Evolutionary conservation across 2,888 invertebrate species (phyloP).

Genomic region (Pycnomerus fuliginosus): DNA sequence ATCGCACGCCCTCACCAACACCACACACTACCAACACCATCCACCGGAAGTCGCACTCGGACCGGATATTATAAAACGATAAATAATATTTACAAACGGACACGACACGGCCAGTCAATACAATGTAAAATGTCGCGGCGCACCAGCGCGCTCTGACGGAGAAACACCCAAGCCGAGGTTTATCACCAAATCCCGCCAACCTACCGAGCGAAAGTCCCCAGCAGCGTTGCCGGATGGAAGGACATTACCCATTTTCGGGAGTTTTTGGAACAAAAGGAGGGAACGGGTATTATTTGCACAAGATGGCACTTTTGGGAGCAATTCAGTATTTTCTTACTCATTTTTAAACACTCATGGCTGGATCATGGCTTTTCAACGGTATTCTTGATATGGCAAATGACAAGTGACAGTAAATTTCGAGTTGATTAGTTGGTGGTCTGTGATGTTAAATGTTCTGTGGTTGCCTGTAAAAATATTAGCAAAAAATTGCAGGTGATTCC

Average conservation of each 20-base stretch:
- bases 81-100: slow-evolving; percentile 66
- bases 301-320: too few relatives aligned
- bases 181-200: slow-evolving; percentile 17
- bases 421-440: too few relatives aligned
- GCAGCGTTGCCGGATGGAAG: not conserved
- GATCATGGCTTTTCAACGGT: too few relatives aligned
- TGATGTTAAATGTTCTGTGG: too few relatives aligned
- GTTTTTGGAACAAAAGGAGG: not conserved
- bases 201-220: not conserved
- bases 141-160: slow-evolving; percentile 55
- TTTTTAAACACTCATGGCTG: too few relatives aligned
- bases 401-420: too few relatives aligned
- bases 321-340: too few relatives aligned
- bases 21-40: slow-evolving; percentile 42
- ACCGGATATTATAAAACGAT: slow-evolving; percentile 55
- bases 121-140: slow-evolving; percentile 71
- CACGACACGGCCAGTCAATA: slow-evolving; percentile 67
- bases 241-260: not conserved
- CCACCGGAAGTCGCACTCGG: slow-evolving; percentile 49
- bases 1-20: slow-evolving; percentile 41
- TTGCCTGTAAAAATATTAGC: too few relatives aligned
- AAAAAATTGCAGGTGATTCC: too few relatives aligned
- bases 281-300: too few relatives aligned
- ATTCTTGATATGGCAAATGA: too few relatives aligned
- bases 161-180: slow-evolving; percentile 27